These are phyloP conservation scores for Halocaridina rubra DNA, from an alignment of 2,888 invertebrate species.

Conservation along the genomic window DNA sequence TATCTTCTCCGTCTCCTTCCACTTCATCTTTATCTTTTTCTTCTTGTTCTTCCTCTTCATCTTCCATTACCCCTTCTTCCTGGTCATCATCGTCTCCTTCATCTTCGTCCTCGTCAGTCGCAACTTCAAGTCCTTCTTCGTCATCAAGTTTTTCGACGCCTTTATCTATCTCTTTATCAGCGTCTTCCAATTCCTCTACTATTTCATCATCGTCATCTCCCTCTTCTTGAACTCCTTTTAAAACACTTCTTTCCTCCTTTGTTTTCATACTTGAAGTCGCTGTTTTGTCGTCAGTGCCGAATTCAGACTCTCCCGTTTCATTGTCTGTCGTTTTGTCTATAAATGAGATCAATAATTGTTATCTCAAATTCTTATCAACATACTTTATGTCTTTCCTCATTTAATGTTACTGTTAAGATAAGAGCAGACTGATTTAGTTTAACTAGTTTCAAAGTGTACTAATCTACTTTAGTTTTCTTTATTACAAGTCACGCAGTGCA, in stretches of 20 bases:
- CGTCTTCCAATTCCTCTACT: not conserved
- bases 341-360: too few species aligned
- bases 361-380: not conserved
- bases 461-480: too few species aligned
- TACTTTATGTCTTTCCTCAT: not conserved
- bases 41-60: not conserved
- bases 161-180: constrained; percentile 64
- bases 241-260: not conserved
- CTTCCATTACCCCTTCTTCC: not conserved
- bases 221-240: not conserved
- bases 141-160: constrained; percentile 47
- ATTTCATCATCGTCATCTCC: not conserved
- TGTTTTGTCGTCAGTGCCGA: too few species aligned
- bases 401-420: too few species aligned
- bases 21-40: not conserved
- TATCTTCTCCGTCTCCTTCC: not conserved
- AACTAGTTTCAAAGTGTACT: too few species aligned
- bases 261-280: too few species aligned
- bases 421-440: too few species aligned
- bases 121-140: constrained; percentile 54
- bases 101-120: constrained; percentile 49
- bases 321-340: too few species aligned
- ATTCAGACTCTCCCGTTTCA: not conserved
- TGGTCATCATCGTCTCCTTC: constrained; percentile 49
- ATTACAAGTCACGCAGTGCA: too few species aligned